phyloP scores from a whole-genome alignment of 2,888 invertebrate genomes.

The Aproaerema taeniolella region DNA sequence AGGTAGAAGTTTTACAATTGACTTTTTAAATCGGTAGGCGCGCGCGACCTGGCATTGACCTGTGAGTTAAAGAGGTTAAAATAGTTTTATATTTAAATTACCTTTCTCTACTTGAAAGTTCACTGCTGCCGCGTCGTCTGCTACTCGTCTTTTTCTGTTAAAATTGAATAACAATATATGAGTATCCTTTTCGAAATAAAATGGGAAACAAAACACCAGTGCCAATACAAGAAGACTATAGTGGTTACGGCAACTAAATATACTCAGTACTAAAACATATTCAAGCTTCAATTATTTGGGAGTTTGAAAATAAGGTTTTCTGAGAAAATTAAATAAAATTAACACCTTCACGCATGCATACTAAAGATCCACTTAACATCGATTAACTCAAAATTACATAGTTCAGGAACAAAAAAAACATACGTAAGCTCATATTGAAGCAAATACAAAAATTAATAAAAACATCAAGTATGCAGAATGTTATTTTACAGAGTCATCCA shows the following conservation, averaged over 20 bases:
- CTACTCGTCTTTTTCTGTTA: conserved; percentile 68
- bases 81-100: no score
- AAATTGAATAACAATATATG: conserved; percentile 41
- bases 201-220: conserved; percentile 60
- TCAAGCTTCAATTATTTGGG: conserved; percentile 39
- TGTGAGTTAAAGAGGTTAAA: no score
- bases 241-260: conserved; percentile 70
- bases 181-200: conserved; percentile 30
- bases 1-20: no score
- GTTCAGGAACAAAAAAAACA: conserved; percentile 38
- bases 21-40: no score
- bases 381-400: conserved; percentile 45
- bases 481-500: conserved; percentile 53
- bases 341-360: conserved; percentile 65
- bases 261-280: conserved; percentile 41
- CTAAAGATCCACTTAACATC: conserved; percentile 49
- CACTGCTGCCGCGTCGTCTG: conserved; percentile 59
- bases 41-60: no score
- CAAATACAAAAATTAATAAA: conserved; percentile 41
- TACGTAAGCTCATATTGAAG: conserved; percentile 62
- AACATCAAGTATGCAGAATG: conserved; percentile 36
- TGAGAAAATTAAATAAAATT: conserved; percentile 23
- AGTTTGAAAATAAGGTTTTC: conserved; percentile 7
- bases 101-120: conserved; percentile 57
- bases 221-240: conserved; percentile 73